Percentiles rank a stretch among this genome's conserved stretches.
Evolutionary conservation across 2,113 vertebrate species (phyloP).

Genomic region (Polyodon spathula): DNA sequence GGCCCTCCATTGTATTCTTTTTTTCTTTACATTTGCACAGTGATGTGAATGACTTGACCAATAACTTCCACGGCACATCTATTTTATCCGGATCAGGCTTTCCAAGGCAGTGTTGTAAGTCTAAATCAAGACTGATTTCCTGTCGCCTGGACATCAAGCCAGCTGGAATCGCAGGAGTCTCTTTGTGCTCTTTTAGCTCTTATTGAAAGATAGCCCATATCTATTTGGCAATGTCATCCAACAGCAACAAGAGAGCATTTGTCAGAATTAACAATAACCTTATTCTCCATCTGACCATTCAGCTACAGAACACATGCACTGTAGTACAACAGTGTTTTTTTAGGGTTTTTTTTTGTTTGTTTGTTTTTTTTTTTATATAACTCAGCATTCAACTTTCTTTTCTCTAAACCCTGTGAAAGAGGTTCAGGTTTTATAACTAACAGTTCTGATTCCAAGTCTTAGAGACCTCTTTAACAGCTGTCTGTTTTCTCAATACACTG

Average conservation of each 20-base stretch:
- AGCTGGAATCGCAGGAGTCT: not conserved
- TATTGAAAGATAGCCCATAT: slow-evolving; percentile 11
- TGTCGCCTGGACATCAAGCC: not conserved
- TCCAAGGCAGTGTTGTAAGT: not conserved
- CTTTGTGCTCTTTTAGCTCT: not conserved
- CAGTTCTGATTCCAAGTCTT: too few relatives aligned
- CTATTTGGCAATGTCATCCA: slow-evolving; percentile 25
- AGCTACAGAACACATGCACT: not conserved
- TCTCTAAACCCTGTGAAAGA: too few relatives aligned
- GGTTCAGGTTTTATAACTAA: too few relatives aligned
- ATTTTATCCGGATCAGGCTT: too few relatives aligned
- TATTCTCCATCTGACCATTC: not conserved
- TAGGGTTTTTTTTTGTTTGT: too few relatives aligned
- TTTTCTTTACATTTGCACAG: not conserved
- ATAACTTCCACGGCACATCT: not conserved
- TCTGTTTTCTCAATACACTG: too few relatives aligned
- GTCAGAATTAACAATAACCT: slow-evolving; percentile 31
- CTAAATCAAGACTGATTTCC: slow-evolving; percentile 2
- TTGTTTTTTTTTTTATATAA: too few relatives aligned
- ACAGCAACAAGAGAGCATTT: slow-evolving; percentile 26
- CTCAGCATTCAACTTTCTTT: too few relatives aligned
- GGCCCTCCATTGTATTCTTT: not conserved
- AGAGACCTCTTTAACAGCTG: too few relatives aligned
- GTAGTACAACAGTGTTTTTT: not conserved
- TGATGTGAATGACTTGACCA: not conserved